Evolutionary conservation across 2,113 vertebrate species (phyloP), one percentile per base, ranked within the genome.

Genomic region (Sciurus niger): DNA sequence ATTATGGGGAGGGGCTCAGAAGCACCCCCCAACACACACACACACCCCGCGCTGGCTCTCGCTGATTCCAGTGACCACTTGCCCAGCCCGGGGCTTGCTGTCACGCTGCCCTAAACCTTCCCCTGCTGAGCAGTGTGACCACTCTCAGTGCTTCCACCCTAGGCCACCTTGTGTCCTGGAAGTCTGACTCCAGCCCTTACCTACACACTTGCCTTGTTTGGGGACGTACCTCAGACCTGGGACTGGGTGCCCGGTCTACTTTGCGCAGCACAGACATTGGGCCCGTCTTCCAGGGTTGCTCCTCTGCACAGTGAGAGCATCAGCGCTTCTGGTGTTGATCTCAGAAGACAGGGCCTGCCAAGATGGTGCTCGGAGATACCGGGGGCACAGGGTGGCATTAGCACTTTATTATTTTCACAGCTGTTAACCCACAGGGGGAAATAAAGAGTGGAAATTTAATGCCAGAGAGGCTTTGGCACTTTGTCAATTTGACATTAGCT

Each of bases 361-460:
- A 95, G 93, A 96, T 89, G 87, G 63, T 95, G 78, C 94, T 97
- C 89, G 0, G 10, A 96, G 97, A 85, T 95, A 83, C 76, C 93
- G 86, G 96, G 96, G 91, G 94, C 93, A 83, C 78, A 95, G 95
- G 74, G 95, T 91, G 92, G 91, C 95, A 96, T 97, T 94, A 95
- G 92, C 96, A 95, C 97, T 91, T 98, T 96, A 94, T 97, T 95
- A 96, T 97, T 96, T 97, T 82, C 92, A 95, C 96, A 97, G 96
- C 97, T 97, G 95, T 93, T 96, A 87, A 96, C 93, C 94, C 95
- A 83, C 96, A 96, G 85, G 89, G 86, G 82, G 37, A 95, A 96
- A 97, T 87, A 94, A 93, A 96, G 93, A 96, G 95, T 86, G 37
- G 89, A 93, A 94, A 94, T 94, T 94, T 96, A 96, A 95, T 84